phyloP scores from a whole-genome alignment of 2,888 invertebrate species.

The Calliopum simillimum region DNA sequence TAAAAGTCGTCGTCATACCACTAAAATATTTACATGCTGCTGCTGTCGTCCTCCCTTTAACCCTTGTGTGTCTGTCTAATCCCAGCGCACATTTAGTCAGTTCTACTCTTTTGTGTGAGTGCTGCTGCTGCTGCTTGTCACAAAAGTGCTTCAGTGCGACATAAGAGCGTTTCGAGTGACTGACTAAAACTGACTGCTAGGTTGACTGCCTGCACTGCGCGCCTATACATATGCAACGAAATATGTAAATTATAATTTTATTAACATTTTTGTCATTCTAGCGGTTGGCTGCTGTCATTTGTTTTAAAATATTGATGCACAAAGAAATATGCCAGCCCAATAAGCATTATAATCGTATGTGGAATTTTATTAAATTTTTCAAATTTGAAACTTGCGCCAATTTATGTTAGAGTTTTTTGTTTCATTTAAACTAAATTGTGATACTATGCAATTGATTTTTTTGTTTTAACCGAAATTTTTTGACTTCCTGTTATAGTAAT shows the following conservation, averaged over 20 bases:
- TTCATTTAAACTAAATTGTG: too few relatives aligned
- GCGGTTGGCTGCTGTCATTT: not conserved
- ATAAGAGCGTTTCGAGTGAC: not conserved
- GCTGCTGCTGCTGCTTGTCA: constrained; percentile 26
- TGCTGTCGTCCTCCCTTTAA: not conserved
- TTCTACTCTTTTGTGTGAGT: not conserved
- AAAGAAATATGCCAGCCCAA: too few relatives aligned
- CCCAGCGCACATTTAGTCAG: not conserved
- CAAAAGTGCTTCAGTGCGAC: constrained; percentile 21
- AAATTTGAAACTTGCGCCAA: too few relatives aligned
- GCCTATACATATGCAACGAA: constrained; percentile 29
- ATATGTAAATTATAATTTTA: constrained; percentile 30
- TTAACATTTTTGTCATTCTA: constrained; percentile 19
- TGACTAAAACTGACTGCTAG: not conserved
- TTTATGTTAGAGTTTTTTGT: too few relatives aligned
- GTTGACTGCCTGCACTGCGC: not conserved
- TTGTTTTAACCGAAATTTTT: too few relatives aligned
- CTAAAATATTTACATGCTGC: not conserved
- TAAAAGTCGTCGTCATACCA: not conserved
- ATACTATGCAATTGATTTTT: too few relatives aligned
- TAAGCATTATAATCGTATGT: too few relatives aligned
- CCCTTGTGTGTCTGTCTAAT: too few relatives aligned
- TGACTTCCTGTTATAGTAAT: too few relatives aligned
- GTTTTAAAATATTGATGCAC: too few relatives aligned
- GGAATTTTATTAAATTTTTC: too few relatives aligned